Evolutionary conservation across 2,888 invertebrate species (phyloP), one percentile per base, ranked within the genome.

Genomic region (Protonemura montana): DNA sequence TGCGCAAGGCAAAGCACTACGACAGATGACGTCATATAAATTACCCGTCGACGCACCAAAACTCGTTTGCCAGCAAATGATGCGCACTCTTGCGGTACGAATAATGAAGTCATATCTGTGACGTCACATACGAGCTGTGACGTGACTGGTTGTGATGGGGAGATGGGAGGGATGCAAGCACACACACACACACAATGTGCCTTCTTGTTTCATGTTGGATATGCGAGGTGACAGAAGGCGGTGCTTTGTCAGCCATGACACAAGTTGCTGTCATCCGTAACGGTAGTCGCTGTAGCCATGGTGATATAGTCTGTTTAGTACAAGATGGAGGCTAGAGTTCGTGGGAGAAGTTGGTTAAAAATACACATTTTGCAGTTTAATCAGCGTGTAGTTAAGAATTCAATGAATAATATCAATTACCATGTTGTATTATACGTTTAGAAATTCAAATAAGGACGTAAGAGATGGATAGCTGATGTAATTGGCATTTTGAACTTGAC

Each of bases 211-310:
- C 59, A 35, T 21, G 59, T 59, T 59, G 21, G 59, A 21, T 59
- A 59, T 59, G 59, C 59, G 59, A 59, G 59, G 59, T 59, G 59
- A 59, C 59, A 59, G 59, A 59, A 59, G 59, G 59, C 59, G 59
- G 59, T 59, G 59, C 59, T 59, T 59, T 59, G 59, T 59, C 59
- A 59, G 59, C 59, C 13, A 59, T 59, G 59, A 59, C 59, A 21
- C 59, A 59, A 13, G 59, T 59, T 59, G 59, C 6, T 59, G 59
- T 59, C 59, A 59, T 21, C 1, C 59, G 59, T 16, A 59, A 59
- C 59, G 21, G 59, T 16, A 59, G 13, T n/a, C n/a, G 59, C 16
- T 59, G 59, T 59, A 16, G 59, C 59, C 21, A 59, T 59, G 59
- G 59, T 3, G 21, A 59, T 59, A 59, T 21, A 59, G 59, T 59